Conservation (phyloP, 2,888 invertebrate species). For the Euproctis similis region DNA sequence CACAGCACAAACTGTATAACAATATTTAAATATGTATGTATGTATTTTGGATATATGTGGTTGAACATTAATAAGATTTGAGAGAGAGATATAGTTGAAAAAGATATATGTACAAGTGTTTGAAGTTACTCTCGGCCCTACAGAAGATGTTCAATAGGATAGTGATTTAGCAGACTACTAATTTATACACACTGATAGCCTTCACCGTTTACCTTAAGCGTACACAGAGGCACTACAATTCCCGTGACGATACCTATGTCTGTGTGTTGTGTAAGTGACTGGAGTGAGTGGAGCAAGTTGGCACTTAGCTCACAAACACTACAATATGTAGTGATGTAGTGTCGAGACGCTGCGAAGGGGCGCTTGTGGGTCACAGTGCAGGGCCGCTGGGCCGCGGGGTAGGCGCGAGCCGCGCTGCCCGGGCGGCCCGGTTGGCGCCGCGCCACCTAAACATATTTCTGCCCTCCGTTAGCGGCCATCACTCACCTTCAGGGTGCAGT, state of each 20-base stretch:
- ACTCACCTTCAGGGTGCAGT: constrained; percentile 93
- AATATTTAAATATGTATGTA: too few species aligned
- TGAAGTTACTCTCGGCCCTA: too few species aligned
- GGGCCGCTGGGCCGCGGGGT: constrained; percentile 30
- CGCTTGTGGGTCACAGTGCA: constrained; percentile 28
- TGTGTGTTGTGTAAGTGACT: not conserved
- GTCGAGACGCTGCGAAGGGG: constrained; percentile 4
- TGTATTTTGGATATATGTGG: too few species aligned
- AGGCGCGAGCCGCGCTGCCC: constrained; percentile 28
- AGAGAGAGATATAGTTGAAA: too few species aligned
- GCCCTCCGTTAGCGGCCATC: constrained; percentile 33
- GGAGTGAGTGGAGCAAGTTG: constrained; percentile 15
- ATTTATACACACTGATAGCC: too few species aligned
- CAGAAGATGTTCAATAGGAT: too few species aligned
- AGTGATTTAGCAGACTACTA: too few species aligned
- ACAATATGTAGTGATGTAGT: constrained; percentile 9
- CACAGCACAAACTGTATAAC: too few species aligned
- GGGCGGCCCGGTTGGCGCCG: constrained; percentile 39
- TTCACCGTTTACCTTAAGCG: too few species aligned
- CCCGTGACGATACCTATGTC: constrained; percentile 2
- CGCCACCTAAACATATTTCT: constrained; percentile 47
- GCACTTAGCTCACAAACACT: constrained; percentile 34
- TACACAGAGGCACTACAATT: constrained; percentile 3
- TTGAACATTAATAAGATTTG: too few species aligned
- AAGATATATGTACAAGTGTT: too few species aligned